Percentiles rank a stretch among this genome's conserved stretches.
Conservation (phyloP, 2,113 vertebrate species). For the Solea senegalensis region DNA sequence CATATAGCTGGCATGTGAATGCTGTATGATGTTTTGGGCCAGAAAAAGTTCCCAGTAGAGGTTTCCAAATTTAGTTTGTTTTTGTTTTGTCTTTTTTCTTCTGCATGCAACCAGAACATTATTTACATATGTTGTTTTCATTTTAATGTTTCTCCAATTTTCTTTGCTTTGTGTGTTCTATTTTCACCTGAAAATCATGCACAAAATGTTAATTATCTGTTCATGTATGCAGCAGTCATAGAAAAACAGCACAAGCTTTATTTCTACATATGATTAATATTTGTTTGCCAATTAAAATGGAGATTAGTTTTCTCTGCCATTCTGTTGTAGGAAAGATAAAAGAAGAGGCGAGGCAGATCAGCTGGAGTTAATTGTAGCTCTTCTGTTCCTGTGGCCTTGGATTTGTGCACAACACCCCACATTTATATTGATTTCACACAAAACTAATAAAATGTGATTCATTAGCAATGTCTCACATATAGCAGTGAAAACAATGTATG, state of each 20-base stretch:
- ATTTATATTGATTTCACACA: neutral
- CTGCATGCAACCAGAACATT: too few species aligned
- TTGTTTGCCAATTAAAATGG: conserved; percentile 45
- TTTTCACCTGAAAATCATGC: too few species aligned
- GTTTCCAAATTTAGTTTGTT: too few species aligned
- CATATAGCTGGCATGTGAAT: too few species aligned
- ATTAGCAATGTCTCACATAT: neutral
- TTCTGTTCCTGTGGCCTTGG: conserved; percentile 44
- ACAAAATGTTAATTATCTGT: conserved; percentile 13
- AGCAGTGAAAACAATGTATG: neutral
- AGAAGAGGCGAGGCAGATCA: conserved; percentile 17
- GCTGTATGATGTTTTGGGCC: too few species aligned
- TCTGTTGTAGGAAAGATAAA: conserved; percentile 24
- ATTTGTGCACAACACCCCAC: conserved; percentile 32
- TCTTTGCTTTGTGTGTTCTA: too few species aligned
- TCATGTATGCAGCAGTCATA: neutral
- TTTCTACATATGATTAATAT: conserved; percentile 27
- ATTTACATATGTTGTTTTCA: too few species aligned
- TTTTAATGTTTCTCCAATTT: too few species aligned
- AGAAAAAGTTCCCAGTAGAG: too few species aligned
- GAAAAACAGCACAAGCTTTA: conserved; percentile 5
- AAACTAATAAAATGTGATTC: neutral
- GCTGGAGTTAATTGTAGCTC: conserved; percentile 31
- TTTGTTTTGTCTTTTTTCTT: too few species aligned
- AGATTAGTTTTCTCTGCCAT: conserved; percentile 21